Evolutionary conservation across 2,888 invertebrate species (phyloP), one percentile per base, ranked within the genome.

Genomic region (Synergus itoensis): DNA sequence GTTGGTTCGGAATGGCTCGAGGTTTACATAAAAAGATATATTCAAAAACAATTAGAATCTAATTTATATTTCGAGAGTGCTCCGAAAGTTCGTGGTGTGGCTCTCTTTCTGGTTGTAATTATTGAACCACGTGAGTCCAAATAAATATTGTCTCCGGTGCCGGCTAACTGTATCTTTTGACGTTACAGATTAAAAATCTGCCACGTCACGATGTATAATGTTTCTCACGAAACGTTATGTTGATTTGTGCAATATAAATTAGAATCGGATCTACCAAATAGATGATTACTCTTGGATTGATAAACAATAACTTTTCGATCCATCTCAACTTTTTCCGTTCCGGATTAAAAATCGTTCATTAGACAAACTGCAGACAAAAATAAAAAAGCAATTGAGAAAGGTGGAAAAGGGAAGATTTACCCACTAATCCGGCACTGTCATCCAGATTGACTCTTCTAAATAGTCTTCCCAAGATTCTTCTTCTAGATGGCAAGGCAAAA

Each of bases 201-300:
- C n/a, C n/a, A n/a, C n/a, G n/a, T n/a, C n/a, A n/a, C n/a, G n/a
- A n/a, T n/a, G n/a, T n/a, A n/a, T 7, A 36, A 36, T 36, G 5
- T 36, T 36, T 36, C 36, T 36, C 5, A 36, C 36, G 36, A 36
- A 36, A 36, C 28, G 7, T 36, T 36, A 36, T 36, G 5, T 36
- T 36, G 36, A 5, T 36, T 36, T 36, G 36, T 5, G 36, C 5
- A 36, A 36, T 5, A 36, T 36, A 36, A 36, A 43, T 43, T 60
- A 62, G 76, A 78, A 28, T 78, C 57, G 63, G 76, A 84, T 85
- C 76, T 80, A 64, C 79, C 83, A 86, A 43, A 2, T 82, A 78
- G 80, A 86, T 84, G 78, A 77, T 28, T 67, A 45, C 18, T 14
- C 11, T n/a, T 48, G 4, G 16, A 53, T 53, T 53, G 53, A 73